phyloP scores from a whole-genome alignment of 1,140 invertebrate genomes.

The Leptinotarsa lineolata region DNA sequence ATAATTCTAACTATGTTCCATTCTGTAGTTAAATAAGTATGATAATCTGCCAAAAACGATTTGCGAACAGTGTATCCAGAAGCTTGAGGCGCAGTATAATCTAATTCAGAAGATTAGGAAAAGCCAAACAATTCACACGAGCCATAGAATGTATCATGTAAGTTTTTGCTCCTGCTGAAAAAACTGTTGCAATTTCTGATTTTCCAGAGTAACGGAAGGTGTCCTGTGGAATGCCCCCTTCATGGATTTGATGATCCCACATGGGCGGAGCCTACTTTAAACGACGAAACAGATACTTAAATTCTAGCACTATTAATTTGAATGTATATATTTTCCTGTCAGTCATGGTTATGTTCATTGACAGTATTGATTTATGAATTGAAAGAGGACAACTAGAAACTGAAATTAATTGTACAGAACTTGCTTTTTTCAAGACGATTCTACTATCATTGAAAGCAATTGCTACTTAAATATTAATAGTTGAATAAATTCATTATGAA shows the following conservation, averaged over 20 bases:
- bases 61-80: constrained; percentile 45
- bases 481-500: too few species aligned
- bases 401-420: too few species aligned
- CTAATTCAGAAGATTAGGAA: constrained; percentile 44
- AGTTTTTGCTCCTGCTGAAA: constrained; percentile 15
- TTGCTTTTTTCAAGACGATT: too few species aligned
- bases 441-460: too few species aligned
- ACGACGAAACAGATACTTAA: constrained; percentile 5
- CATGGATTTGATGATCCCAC: constrained; percentile 38
- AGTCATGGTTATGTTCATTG: too few species aligned
- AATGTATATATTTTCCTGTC: background rate
- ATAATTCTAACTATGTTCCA: background rate
- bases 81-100: constrained; percentile 45
- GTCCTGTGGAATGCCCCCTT: constrained; percentile 44
- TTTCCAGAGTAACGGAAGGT: constrained; percentile 45
- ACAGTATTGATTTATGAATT: too few species aligned
- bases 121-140: constrained; percentile 40
- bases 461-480: too few species aligned
- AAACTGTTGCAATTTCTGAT: background rate
- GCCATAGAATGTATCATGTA: constrained; percentile 43
- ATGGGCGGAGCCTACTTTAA: constrained; percentile 19
- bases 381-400: too few species aligned
- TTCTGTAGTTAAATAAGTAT: constrained; percentile 44
- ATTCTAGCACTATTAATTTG: background rate
- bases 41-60: constrained; percentile 50